Evolutionary conservation across 1,140 invertebrate genomes (phyloP).

Genomic region (Leguminivora glycinivorella): DNA sequence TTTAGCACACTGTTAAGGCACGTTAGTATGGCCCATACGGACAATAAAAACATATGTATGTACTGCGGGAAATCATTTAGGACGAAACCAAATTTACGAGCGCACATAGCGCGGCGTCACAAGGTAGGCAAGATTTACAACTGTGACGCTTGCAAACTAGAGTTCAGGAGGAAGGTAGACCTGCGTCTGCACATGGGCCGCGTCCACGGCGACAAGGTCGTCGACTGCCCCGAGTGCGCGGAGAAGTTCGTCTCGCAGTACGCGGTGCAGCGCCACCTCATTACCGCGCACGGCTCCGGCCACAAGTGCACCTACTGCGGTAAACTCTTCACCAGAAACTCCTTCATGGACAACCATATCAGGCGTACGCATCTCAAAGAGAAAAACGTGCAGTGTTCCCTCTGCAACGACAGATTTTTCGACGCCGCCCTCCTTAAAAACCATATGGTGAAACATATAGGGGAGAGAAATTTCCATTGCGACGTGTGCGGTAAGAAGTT

Average conservation of each 20-base stretch:
- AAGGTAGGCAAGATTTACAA: constrained; percentile 37
- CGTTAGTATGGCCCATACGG: constrained; percentile 50
- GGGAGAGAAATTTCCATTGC: constrained; percentile 86
- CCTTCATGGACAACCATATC: constrained; percentile 59
- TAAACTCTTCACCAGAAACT: constrained; percentile 56
- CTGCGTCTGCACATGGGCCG: constrained; percentile 44
- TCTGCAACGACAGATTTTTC: constrained; percentile 75
- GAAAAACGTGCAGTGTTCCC: constrained; percentile 56
- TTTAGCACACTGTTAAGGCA: constrained; percentile 59
- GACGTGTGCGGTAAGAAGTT: constrained; percentile 82
- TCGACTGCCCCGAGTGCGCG: constrained; percentile 48
- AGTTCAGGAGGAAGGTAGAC: constrained; percentile 43
- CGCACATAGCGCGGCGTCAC: constrained; percentile 52
- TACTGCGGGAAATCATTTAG: constrained; percentile 59
- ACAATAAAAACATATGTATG: constrained; percentile 58
- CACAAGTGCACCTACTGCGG: constrained; percentile 57
- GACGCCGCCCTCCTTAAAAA: constrained; percentile 64
- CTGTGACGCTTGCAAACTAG: constrained; percentile 47
- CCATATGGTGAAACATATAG: constrained; percentile 80
- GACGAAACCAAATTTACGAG: constrained; percentile 50
- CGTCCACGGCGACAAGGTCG: constrained; percentile 48
- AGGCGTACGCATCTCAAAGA: constrained; percentile 61
- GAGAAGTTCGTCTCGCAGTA: constrained; percentile 58
- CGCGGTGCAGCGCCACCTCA: constrained; percentile 49
- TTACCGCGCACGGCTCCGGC: constrained; percentile 45